These are phyloP conservation scores for Desmophyllum pertusum DNA, from an alignment of 92 coral and sea anemone species.

Conservation along the genomic window DNA sequence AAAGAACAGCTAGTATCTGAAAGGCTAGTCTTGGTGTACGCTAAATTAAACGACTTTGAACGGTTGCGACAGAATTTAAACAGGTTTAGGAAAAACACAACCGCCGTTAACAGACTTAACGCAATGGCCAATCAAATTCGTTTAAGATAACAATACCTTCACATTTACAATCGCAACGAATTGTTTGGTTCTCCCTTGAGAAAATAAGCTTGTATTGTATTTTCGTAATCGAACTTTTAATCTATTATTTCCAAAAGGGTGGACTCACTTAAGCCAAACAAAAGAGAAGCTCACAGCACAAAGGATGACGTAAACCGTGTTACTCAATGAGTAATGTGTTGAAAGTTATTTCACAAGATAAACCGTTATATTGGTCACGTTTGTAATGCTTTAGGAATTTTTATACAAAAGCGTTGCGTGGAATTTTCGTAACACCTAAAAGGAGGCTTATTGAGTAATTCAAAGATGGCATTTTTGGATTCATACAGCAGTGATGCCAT, in stretches of 20 bases:
- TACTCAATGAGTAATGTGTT: neutral
- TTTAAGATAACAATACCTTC: neutral
- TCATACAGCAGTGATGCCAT: too few relatives aligned
- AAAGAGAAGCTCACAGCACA: constrained; percentile 28
- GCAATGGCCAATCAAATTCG: neutral
- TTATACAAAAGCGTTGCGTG: neutral
- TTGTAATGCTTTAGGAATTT: neutral
- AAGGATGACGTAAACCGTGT: neutral
- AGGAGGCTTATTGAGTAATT: too few relatives aligned
- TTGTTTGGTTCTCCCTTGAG: neutral
- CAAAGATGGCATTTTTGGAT: too few relatives aligned
- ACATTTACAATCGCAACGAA: neutral
- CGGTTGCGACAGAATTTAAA: neutral
- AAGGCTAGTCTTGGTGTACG: neutral
- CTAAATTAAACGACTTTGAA: neutral
- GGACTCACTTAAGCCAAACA: neutral
- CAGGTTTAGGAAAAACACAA: neutral
- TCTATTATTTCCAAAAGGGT: neutral
- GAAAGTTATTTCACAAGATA: constrained; percentile 11
- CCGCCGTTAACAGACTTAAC: neutral
- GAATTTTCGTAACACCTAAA: too few relatives aligned
- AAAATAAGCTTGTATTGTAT: constrained; percentile 13
- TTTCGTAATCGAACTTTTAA: constrained; percentile 7
- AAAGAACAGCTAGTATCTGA: neutral
- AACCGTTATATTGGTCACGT: neutral